Percentiles rank a stretch among this genome's conserved stretches.
Conservation (phyloP, 1,140 invertebrate species). For the Papilio machaon region DNA sequence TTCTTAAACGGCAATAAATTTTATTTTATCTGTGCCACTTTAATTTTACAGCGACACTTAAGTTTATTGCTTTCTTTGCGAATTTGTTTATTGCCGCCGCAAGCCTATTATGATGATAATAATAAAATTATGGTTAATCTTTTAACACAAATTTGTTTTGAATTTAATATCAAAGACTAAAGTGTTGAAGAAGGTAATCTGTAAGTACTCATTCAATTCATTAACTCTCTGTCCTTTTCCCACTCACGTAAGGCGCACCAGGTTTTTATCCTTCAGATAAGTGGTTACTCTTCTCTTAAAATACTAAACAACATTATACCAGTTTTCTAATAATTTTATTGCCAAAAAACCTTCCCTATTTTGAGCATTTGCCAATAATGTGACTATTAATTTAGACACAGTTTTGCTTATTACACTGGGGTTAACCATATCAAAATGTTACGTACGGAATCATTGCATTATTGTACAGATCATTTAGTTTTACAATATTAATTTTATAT, state of each 20-base stretch:
- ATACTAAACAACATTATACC: too few species aligned
- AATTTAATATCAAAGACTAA: background rate
- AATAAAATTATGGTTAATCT: background rate
- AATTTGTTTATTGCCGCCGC: slow-evolving; percentile 25
- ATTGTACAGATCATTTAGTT: background rate
- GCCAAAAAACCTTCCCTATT: background rate
- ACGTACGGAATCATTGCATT: background rate
- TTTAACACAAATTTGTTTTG: background rate
- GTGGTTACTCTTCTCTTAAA: too few species aligned
- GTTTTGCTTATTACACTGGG: background rate
- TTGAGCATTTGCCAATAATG: background rate
- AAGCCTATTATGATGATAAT: slow-evolving; percentile 2
- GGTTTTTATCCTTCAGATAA: too few species aligned
- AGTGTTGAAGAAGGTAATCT: too few species aligned
- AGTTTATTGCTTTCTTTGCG: slow-evolving; percentile 36
- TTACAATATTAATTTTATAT: background rate
- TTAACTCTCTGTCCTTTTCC: too few species aligned
- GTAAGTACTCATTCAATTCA: too few species aligned
- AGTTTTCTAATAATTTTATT: background rate
- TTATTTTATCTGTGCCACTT: slow-evolving; percentile 36
- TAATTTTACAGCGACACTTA: slow-evolving; percentile 38
- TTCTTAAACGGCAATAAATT: slow-evolving; percentile 39
- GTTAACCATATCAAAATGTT: background rate
- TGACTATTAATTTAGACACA: background rate
- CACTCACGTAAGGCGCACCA: too few species aligned